A percentile compares a stretch with the other conserved stretches of the same genome.
Evolutionary conservation across 1,140 invertebrate species (phyloP).

Genomic region (Coelopa frigida): DNA sequence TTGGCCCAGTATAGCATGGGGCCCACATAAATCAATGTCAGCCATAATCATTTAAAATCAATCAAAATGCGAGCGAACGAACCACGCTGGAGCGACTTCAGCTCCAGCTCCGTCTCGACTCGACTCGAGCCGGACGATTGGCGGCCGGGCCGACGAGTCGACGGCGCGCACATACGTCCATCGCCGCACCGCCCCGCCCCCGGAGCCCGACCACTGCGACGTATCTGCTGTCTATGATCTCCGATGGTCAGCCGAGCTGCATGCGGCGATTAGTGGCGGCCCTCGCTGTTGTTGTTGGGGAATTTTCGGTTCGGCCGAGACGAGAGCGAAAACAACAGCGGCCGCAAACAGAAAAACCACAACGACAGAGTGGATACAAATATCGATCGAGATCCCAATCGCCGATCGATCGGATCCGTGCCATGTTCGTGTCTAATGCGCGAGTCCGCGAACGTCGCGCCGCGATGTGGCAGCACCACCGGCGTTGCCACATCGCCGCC

Average conservation of each 20-base stretch:
- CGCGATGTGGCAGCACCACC: too few species aligned
- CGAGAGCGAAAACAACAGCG: too few species aligned
- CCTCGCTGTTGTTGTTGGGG: too few species aligned
- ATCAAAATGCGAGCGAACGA: conserved; percentile 44
- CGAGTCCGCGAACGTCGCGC: too few species aligned
- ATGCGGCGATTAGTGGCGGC: too few species aligned
- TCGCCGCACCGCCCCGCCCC: neutral
- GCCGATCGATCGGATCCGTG: too few species aligned
- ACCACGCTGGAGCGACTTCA: conserved; percentile 11
- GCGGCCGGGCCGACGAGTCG: conserved; percentile 1
- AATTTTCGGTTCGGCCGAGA: too few species aligned
- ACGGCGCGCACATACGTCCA: neutral
- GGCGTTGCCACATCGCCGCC: too few species aligned
- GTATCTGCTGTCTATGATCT: conserved; percentile 43
- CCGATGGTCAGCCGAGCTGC: conserved; percentile 14
- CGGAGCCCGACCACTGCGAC: neutral
- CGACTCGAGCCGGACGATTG: conserved; percentile 10
- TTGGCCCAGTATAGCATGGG: conserved; percentile 43
- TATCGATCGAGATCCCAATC: too few species aligned
- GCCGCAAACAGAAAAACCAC: too few species aligned
- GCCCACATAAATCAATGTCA: conserved; percentile 45
- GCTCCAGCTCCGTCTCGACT: conserved; percentile 11
- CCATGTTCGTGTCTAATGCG: too few species aligned
- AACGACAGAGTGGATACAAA: too few species aligned
- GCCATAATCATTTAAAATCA: conserved; percentile 46